phyloP scores from a whole-genome alignment of 2,888 invertebrate genomes.

The Tineola bisselliella region DNA sequence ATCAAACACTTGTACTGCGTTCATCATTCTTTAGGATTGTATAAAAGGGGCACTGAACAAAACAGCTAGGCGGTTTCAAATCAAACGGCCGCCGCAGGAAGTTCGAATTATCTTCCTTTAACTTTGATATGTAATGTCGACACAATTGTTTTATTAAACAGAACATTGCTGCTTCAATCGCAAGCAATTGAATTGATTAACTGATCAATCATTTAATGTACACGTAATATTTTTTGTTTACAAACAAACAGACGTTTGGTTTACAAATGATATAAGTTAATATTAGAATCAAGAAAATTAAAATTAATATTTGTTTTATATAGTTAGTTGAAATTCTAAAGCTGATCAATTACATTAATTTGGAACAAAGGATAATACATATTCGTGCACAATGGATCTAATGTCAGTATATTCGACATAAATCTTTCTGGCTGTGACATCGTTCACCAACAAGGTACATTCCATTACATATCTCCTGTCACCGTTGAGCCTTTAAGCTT shows the following conservation, averaged over 20 bases:
- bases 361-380: conserved; percentile 56
- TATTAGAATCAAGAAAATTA: not conserved
- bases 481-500: conserved; percentile 42
- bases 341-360: conserved; percentile 13
- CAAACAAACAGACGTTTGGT: not conserved
- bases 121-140: conserved; percentile 59
- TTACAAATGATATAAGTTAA: not conserved
- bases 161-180: conserved; percentile 54
- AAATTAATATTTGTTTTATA: too few relatives aligned
- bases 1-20: conserved; percentile 40
- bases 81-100: conserved; percentile 49
- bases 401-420: conserved; percentile 55
- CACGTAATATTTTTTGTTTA: not conserved
- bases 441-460: conserved; percentile 35
- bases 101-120: conserved; percentile 64
- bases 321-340: too few relatives aligned
- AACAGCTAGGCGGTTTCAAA: conserved; percentile 41
- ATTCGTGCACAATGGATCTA: conserved; percentile 43
- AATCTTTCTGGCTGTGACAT: conserved; percentile 51
- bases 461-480: conserved; percentile 39
- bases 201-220: conserved; percentile 2
- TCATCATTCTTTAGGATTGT: conserved; percentile 29
- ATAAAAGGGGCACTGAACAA: conserved; percentile 49
- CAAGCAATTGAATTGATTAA: conserved; percentile 49
- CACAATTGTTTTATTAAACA: conserved; percentile 64